A percentile compares a stretch with the other conserved stretches of the same genome.
Evolutionary conservation across 1,140 invertebrate species (phyloP).

Genomic region (Nixonia krombeini): DNA sequence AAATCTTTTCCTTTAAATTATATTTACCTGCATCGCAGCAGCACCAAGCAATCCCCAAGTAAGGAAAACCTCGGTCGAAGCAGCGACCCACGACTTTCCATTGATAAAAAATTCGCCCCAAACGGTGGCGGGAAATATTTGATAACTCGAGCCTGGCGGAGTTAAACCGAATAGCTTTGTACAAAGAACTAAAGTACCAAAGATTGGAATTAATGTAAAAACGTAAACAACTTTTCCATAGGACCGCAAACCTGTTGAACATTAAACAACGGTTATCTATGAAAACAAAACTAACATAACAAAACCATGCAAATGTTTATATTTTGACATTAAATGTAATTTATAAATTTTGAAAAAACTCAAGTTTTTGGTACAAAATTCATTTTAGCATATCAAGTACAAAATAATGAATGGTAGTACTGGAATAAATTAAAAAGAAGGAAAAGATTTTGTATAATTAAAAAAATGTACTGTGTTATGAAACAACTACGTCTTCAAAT

Average conservation of each 20-base stretch:
- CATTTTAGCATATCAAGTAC: no score
- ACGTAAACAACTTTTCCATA: constrained; percentile 88
- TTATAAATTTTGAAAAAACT: no score
- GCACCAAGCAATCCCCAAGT: constrained; percentile 92
- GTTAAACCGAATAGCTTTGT: constrained; percentile 82
- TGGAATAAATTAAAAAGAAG: no score
- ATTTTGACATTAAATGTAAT: no score
- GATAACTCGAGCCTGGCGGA: constrained; percentile 75
- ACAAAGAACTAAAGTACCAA: constrained; percentile 81
- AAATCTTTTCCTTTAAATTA: no score
- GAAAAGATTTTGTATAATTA: no score
- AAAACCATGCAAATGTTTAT: no score
- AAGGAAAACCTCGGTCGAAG: constrained; percentile 88
- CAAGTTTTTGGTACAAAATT: no score
- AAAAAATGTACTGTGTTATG: constrained; percentile 4
- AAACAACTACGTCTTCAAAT: no score
- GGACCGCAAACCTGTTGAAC: constrained; percentile 78
- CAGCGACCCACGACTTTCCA: constrained; percentile 81
- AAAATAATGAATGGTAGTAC: no score
- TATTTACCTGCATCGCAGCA: constrained; percentile 81
- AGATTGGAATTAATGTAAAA: constrained; percentile 80
- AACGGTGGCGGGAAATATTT: constrained; percentile 81
- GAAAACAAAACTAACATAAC: no score
- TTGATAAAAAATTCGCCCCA: constrained; percentile 90
- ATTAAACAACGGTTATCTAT: no score